Percentiles rank a stretch among this genome's conserved stretches.
These are phyloP conservation scores for Coccyzus lansbergi DNA, from an alignment of 2,797 vertebrate species.

Conservation along the genomic window DNA sequence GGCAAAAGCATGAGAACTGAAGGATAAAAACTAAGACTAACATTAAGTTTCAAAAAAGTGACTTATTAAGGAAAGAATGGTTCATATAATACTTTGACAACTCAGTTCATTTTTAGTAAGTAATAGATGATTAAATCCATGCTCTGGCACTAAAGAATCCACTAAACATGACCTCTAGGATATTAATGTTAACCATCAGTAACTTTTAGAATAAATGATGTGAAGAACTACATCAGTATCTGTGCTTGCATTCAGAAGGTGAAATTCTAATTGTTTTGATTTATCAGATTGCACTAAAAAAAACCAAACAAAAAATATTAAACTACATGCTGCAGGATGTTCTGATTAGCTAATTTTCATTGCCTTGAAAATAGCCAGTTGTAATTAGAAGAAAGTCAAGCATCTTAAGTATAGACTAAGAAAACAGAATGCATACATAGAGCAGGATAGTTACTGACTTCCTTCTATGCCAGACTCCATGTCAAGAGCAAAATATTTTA, in stretches of 20 bases:
- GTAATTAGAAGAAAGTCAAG: not conserved
- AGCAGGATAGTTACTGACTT: not conserved
- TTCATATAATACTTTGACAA: not conserved
- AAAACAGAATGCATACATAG: not conserved
- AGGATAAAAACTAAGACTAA: not conserved
- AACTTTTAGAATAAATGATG: not conserved
- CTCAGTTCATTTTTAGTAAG: not conserved
- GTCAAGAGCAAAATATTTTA: not conserved
- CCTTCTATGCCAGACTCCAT: not conserved
- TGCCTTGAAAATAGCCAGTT: not conserved
- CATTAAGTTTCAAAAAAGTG: not conserved
- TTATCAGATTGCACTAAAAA: not conserved
- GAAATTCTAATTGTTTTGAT: not conserved
- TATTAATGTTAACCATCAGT: not conserved
- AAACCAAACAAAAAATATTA: not conserved
- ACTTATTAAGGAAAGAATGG: not conserved
- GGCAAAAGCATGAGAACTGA: not conserved
- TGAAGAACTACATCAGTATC: not conserved
- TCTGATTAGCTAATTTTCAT: not conserved
- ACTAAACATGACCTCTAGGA: not conserved
- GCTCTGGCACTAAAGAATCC: not conserved
- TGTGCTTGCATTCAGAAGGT: not conserved
- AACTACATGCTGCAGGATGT: not conserved
- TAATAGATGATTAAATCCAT: not conserved
- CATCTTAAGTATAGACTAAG: not conserved